These are phyloP conservation scores for Philypnodon macrostomus DNA, from an alignment of 2,797 vertebrate genomes.

Conservation along the genomic window DNA sequence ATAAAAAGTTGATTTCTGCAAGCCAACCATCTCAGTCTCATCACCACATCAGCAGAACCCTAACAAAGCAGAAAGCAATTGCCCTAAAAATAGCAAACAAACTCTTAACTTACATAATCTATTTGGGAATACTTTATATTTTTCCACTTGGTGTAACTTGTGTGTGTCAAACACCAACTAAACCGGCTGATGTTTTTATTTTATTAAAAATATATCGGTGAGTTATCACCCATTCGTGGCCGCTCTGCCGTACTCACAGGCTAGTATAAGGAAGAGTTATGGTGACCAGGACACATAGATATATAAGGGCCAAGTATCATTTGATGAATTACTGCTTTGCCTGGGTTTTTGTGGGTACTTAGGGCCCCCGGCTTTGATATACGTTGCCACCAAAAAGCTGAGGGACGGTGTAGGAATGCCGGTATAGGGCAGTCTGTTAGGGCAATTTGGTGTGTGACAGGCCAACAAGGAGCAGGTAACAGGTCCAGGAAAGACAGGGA, in stretches of 20 bases:
- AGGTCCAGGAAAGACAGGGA: slow-evolving; percentile 13
- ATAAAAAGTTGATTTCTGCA: too few species aligned
- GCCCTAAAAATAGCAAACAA: too few species aligned
- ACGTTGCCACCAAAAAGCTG: slow-evolving; percentile 37
- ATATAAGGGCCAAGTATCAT: slow-evolving; percentile 61
- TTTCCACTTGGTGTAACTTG: too few species aligned
- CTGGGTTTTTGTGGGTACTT: slow-evolving; percentile 66
- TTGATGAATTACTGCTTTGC: slow-evolving; percentile 70
- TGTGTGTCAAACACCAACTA: slow-evolving; percentile 22
- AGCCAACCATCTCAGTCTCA: too few species aligned
- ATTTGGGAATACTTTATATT: too few species aligned
- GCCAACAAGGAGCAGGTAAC: slow-evolving; percentile 19
- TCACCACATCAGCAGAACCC: too few species aligned
- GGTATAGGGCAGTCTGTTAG: slow-evolving; percentile 48
- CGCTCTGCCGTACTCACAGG: slow-evolving; percentile 69
- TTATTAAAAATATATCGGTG: slow-evolving; percentile 64
- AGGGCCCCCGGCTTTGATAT: slow-evolving; percentile 61
- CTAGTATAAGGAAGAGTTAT: slow-evolving; percentile 75
- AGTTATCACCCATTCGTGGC: slow-evolving; percentile 72
- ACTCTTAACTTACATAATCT: too few species aligned
- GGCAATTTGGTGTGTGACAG: slow-evolving; percentile 37
- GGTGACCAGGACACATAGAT: slow-evolving; percentile 65
- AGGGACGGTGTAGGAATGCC: slow-evolving; percentile 39
- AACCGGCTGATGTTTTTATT: slow-evolving; percentile 52
- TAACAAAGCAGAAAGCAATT: too few species aligned